Percentiles rank a stretch among this genome's conserved stretches.
Conservation (phyloP, 2,888 invertebrate genomes). For the Ferrisia virgata region DNA sequence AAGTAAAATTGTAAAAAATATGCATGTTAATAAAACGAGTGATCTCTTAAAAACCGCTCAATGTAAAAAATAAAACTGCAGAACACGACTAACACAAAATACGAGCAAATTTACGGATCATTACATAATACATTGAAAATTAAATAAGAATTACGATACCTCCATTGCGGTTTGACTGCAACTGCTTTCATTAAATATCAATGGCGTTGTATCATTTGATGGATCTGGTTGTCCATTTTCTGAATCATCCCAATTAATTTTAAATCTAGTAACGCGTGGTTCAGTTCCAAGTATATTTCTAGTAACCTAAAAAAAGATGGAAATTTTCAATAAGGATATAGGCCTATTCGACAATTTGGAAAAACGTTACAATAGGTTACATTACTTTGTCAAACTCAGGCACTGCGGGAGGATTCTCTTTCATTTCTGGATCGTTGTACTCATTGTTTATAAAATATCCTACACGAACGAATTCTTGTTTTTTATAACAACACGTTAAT, state of each 20-base stretch:
- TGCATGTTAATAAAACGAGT: background rate
- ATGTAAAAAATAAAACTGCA: background rate
- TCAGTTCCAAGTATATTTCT: slow-evolving; percentile 82
- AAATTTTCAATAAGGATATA: background rate
- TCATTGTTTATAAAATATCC: slow-evolving; percentile 99
- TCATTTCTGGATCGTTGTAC: slow-evolving; percentile 86
- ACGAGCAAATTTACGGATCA: background rate
- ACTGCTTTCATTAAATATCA: slow-evolving; percentile 49
- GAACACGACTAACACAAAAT: background rate
- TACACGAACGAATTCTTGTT: slow-evolving; percentile 93
- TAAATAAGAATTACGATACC: slow-evolving; percentile 48
- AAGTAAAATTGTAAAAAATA: background rate
- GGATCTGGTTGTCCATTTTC: slow-evolving; percentile 48
- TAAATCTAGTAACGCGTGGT: slow-evolving; percentile 92
- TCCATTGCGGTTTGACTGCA: slow-evolving; percentile 50
- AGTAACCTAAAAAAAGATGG: slow-evolving; percentile 56
- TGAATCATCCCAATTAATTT: slow-evolving; percentile 91
- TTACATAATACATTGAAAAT: background rate
- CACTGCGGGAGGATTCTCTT: slow-evolving; percentile 89
- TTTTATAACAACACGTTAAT: slow-evolving; percentile 87
- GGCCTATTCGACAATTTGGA: background rate
- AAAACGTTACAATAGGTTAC: background rate
- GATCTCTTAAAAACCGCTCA: background rate
- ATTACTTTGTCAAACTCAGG: slow-evolving; percentile 90
- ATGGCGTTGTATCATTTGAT: slow-evolving; percentile 46